Evolutionary conservation across 2,113 vertebrate species (phyloP), one percentile per base, ranked within the genome.

Genomic region (Furnarius figulus): DNA sequence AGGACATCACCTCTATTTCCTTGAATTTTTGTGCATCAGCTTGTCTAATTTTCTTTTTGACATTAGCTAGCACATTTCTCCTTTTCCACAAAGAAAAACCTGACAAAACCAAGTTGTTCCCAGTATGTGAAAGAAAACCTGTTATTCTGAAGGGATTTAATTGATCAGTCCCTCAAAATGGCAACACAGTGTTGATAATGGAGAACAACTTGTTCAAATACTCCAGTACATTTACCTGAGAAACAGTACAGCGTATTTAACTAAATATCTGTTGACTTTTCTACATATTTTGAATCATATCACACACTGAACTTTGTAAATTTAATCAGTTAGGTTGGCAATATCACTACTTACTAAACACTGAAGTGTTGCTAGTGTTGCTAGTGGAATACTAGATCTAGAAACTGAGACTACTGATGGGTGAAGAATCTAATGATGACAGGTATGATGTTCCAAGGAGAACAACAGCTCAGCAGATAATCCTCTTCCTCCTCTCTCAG

Each of bases 61-160:
- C 73, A 35, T 74, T 80, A 94, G 46, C 39, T 33, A 63, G 73
- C 19, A 53, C 31, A 31, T 82, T 91, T 74, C 62, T 25, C 23
- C 47, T 84, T 76, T 59, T 74, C 81, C 88, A 85, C 50, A 95
- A 93, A 85, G 52, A 78, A 93, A 89, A 67, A 80, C 14, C 47
- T 70, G 81, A 90, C 30, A 92, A 93, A 87, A 92, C n/a, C 80
- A 94, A 96, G 72, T 94, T 66, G 78, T 76, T 97, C 80, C 44
- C 91, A 24, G 50, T 88, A 95, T 2, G 6, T 37, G 71, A 90
- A 90, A 97, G 50, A 62, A 95, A 89, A 89, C 88, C 62, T 87
- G 30, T 56, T 90, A 58, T 78, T 68, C 70, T 93, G 85, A 93
- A 82, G 47, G 58, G 82, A 88, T 93, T 85, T 90, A 67, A 59